phyloP scores from a whole-genome alignment of 2,888 invertebrate species.

The Meloe dianella region DNA sequence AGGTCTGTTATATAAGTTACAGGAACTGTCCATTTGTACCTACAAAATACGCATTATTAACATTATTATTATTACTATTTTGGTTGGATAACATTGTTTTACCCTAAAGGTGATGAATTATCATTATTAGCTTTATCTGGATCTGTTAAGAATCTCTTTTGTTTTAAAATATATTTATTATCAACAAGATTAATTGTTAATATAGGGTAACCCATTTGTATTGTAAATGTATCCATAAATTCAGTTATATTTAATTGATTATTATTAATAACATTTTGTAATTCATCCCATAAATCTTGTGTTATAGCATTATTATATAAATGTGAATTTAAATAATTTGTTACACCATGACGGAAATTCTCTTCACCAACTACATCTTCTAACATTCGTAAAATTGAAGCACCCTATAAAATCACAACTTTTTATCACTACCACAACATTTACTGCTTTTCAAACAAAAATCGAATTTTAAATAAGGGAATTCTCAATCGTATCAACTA shows the following conservation, averaged over 20 bases:
- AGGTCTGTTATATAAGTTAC: conserved; percentile 73
- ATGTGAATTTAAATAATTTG: conserved; percentile 74
- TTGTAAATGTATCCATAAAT: conserved; percentile 87
- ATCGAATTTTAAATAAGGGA: too few relatives aligned
- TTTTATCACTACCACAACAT: too few relatives aligned
- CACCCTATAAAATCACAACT: conserved; percentile 69
- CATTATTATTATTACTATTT: not conserved
- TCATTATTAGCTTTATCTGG: conserved; percentile 66
- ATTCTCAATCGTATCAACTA: too few relatives aligned
- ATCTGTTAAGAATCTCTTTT: conserved; percentile 78
- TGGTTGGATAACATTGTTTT: conserved; percentile 33
- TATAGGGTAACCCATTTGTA: conserved; percentile 87
- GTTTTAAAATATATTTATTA: conserved; percentile 68
- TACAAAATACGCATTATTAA: conserved; percentile 46
- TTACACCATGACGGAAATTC: conserved; percentile 75
- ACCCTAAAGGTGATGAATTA: conserved; percentile 59
- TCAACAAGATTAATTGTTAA: conserved; percentile 65
- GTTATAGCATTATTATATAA: conserved; percentile 81
- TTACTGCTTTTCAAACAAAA: too few relatives aligned
- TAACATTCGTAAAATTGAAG: conserved; percentile 86
- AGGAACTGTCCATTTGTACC: conserved; percentile 87
- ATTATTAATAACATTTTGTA: conserved; percentile 65
- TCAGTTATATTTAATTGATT: conserved; percentile 62
- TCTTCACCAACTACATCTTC: conserved; percentile 78
- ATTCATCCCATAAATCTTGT: conserved; percentile 72